Conservation (phyloP, 2,113 vertebrate genomes). For the Petroica traversi region DNA sequence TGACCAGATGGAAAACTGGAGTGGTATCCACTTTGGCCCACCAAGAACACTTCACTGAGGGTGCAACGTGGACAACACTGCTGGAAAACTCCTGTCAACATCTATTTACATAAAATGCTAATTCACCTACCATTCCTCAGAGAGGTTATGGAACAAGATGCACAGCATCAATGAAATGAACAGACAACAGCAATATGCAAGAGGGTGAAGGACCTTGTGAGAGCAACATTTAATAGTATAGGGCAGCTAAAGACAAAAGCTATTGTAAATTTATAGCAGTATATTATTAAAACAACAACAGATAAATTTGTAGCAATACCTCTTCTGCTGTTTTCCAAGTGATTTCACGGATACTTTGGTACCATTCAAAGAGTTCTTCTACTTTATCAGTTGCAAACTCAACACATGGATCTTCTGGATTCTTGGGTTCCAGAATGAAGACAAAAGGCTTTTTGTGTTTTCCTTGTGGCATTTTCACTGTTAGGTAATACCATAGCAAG, state of each 20-base stretch:
- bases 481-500: neutral
- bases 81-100: neutral
- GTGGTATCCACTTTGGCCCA: neutral
- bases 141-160: neutral
- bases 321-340: constrained; percentile 83
- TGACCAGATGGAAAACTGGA: neutral
- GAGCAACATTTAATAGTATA: neutral
- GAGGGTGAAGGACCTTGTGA: neutral
- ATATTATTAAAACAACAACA: neutral
- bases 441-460: constrained; percentile 86
- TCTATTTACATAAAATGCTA: neutral
- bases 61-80: neutral
- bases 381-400: constrained; percentile 86
- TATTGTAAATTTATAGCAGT: neutral
- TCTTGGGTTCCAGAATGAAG: constrained; percentile 83
- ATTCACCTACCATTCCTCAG: neutral
- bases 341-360: constrained; percentile 87
- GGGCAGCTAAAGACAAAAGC: neutral
- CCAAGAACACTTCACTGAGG: neutral
- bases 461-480: constrained; percentile 77
- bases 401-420: constrained; percentile 78
- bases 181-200: neutral
- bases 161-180: neutral
- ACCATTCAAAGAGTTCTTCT: constrained; percentile 93
- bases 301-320: constrained; percentile 35